Conservation (phyloP, 1,140 invertebrate genomes). For the Drosophila mayri region DNA sequence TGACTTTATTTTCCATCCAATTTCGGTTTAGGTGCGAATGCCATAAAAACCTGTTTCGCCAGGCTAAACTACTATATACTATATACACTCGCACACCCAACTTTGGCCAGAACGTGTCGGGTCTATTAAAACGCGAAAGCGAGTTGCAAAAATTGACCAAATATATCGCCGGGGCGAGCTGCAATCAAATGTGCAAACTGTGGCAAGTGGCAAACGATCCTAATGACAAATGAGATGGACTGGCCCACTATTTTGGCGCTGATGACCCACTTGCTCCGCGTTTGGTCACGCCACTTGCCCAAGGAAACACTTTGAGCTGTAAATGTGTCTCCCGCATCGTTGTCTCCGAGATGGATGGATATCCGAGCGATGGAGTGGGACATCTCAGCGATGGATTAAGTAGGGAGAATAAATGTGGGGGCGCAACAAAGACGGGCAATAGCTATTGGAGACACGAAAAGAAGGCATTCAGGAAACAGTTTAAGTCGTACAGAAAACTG, state of each 20-base stretch:
- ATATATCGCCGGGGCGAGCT: constrained; percentile 24
- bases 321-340: constrained; percentile 44
- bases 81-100: constrained; percentile 21
- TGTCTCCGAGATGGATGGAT: constrained; percentile 45
- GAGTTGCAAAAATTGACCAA: constrained; percentile 51
- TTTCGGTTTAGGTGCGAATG: constrained; percentile 43
- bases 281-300: constrained; percentile 55
- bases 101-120: constrained; percentile 39
- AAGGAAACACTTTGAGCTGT: constrained; percentile 52
- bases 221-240: constrained; percentile 52
- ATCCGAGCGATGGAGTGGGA: constrained; percentile 14
- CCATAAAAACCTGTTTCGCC: constrained; percentile 34
- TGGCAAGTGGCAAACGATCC: constrained; percentile 47
- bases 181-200: constrained; percentile 55
- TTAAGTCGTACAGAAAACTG: not conserved
- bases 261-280: constrained; percentile 50
- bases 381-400: constrained; percentile 7
- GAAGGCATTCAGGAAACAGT: not conserved
- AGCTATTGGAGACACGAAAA: no score
- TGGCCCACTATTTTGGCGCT: constrained; percentile 47
- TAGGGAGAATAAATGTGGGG: constrained; percentile 1
- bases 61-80: not conserved
- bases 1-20: constrained; percentile 48
- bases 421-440: not conserved
- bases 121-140: constrained; percentile 41